Base-by-base conservation (phyloP, 53 echinoderm and acorn worm species). In the Paracentrotus lividus region DNA sequence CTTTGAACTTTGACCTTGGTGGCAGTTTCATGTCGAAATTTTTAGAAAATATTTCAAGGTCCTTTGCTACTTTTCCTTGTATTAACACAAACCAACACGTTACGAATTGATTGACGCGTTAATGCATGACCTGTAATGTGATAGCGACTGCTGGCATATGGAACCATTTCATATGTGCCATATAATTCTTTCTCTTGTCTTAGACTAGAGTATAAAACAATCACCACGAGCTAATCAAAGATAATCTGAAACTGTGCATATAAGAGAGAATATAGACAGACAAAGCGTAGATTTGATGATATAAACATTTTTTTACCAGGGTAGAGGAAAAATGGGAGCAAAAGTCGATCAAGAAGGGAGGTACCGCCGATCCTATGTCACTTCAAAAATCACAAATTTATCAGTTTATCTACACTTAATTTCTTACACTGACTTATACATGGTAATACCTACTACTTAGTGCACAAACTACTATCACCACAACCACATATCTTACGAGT, bases 381-480 rank as follows among this genome's bases (percentile, higher is more conserved):
- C 92, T 92, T 92, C 92, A 92, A 92, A n/a, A 78, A 92, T 92
- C 92, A 92, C 92, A 81, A 92, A 92, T 78, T 92, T 57, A 77
- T 77, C 92, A 92, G 53, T 53, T 92, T 78, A 92, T 92, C 92
- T 92, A 92, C 92, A 92, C 36, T 92, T 92, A 78, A 51, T 92
- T 67, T 92, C 58, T 56, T 78, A 92, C 92, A 92, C 84, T 42
- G 92, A 72, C 75, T 91, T 68, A 78, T 51, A 77, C 92, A 92
- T 92, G 24, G 40, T 92, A n/a, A 78, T 57, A 92, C 56, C 77
- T 57, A 92, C 84, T 81, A 92, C 56, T 92, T 57, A 68, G 90
- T 90, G 90, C 90, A 90, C 90, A 90, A 90, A 75, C 90, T 90
- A 90, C 90, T 21, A 55, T 92, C 92, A 92, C 92, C 77, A 92